Percentiles rank a stretch among this genome's conserved stretches.
Evolutionary conservation across 2,113 vertebrate species (phyloP).

Genomic region (Neodon shergylaensis): DNA sequence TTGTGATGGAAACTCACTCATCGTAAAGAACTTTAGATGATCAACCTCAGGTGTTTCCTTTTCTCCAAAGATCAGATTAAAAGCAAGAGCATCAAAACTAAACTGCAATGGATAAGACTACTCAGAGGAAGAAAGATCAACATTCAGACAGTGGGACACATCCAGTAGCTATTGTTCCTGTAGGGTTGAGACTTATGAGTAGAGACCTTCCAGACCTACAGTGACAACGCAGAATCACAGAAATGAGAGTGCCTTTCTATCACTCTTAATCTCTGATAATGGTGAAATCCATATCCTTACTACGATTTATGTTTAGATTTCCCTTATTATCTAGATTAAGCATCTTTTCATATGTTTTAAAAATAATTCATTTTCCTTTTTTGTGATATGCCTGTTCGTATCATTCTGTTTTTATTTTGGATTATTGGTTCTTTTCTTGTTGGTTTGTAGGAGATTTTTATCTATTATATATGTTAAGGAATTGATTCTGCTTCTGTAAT

Average conservation of each 20-base stretch:
- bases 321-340: not conserved
- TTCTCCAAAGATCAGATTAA: conserved; percentile 1
- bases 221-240: not conserved
- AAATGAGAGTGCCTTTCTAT: not conserved
- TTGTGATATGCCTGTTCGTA: conserved; percentile 41
- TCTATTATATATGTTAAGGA: conserved; percentile 25
- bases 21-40: conserved; percentile 9
- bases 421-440: conserved; percentile 12
- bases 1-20: not conserved
- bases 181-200: not conserved
- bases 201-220: not conserved
- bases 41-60: not conserved
- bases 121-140: not conserved
- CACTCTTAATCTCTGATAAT: conserved; percentile 39
- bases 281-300: not conserved
- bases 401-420: conserved; percentile 13
- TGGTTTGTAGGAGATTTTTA: conserved; percentile 47
- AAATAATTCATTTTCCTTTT: conserved; percentile 45
- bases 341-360: conserved; percentile 44
- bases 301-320: conserved; percentile 24
- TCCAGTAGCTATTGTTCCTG: not conserved
- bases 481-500: conserved; percentile 10
- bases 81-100: not conserved
- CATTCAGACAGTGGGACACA: not conserved
- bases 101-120: not conserved